A percentile compares a stretch with the other conserved stretches of the same genome.
These are phyloP conservation scores for Drosophila basisetae DNA, from an alignment of 2,888 invertebrate genomes.

Conservation along the genomic window DNA sequence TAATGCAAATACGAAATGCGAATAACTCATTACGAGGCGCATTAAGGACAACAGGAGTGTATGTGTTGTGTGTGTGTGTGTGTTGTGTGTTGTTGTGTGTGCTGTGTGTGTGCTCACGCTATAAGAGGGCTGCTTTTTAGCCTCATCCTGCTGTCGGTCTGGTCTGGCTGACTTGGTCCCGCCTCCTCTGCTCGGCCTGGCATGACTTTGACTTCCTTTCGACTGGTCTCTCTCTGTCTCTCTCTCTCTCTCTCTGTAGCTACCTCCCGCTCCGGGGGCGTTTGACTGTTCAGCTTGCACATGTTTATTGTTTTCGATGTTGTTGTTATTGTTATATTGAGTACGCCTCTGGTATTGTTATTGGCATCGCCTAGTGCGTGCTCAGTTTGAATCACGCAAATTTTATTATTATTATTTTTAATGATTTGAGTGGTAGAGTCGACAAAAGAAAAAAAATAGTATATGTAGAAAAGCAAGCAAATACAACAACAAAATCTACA, in stretches of 20 bases:
- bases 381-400: conserved; percentile 79
- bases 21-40: conserved; percentile 81
- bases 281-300: conserved; percentile 65
- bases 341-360: conserved; percentile 64
- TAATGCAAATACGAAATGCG: conserved; percentile 77
- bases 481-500: conserved; percentile 15
- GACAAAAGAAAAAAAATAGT: conserved; percentile 31
- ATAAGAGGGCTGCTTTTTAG: conserved; percentile 70
- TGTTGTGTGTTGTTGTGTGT: conserved; percentile 19
- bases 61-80: conserved; percentile 28
- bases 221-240: conserved; percentile 1
- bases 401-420: conserved; percentile 81
- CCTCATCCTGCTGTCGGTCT: conserved; percentile 27
- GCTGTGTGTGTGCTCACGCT: conserved; percentile 54
- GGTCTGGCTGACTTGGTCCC: conserved; percentile 27
- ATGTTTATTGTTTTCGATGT: conserved; percentile 43
- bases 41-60: conserved; percentile 69
- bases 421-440: conserved; percentile 76
- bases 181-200: conserved; percentile 22
- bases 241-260: not conserved
- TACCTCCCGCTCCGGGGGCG: conserved; percentile 54
- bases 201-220: conserved; percentile 77
- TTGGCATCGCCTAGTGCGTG: conserved; percentile 80
- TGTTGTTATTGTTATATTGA: conserved; percentile 65
- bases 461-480: conserved; percentile 1